Evolutionary conservation across 2,888 invertebrate genomes (phyloP).

Genomic region (Megaustenia siamemsis): DNA sequence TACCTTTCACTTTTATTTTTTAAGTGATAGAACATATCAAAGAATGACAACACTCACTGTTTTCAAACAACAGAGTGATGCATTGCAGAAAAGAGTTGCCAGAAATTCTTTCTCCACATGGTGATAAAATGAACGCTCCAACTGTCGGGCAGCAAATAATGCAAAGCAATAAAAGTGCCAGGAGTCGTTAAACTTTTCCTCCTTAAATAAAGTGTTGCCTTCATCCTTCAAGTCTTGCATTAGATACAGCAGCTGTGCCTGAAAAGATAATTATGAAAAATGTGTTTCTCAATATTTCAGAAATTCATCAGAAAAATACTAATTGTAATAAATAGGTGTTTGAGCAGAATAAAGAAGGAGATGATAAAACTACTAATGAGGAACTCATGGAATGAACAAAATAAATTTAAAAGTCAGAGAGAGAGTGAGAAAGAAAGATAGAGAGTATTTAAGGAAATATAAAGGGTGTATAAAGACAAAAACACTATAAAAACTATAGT

Average conservation of each 20-base stretch:
- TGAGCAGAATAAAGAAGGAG: too few relatives aligned
- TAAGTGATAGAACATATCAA: too few relatives aligned
- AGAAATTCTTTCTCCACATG: constrained; percentile 70
- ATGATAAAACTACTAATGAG: too few relatives aligned
- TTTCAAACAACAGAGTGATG: constrained; percentile 73
- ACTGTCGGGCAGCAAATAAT: constrained; percentile 66
- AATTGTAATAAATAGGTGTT: too few relatives aligned
- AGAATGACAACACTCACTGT: constrained; percentile 64
- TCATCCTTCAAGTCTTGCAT: constrained; percentile 75
- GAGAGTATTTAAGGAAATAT: too few relatives aligned
- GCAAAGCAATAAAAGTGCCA: constrained; percentile 72
- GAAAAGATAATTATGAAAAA: neutral
- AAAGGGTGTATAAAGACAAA: too few relatives aligned
- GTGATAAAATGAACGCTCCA: constrained; percentile 68
- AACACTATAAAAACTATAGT: too few relatives aligned
- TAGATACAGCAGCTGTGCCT: constrained; percentile 64
- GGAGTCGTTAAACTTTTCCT: constrained; percentile 66
- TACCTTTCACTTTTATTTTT: too few relatives aligned
- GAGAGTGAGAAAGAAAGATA: too few relatives aligned
- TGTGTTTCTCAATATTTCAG: neutral
- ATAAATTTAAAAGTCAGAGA: too few relatives aligned
- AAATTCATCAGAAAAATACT: too few relatives aligned
- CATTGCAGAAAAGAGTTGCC: constrained; percentile 73
- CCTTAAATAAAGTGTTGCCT: constrained; percentile 73
- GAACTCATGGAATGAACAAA: too few relatives aligned